Conservation (phyloP, 2,113 vertebrate genomes). For the Myrmecophaga tridactyla region DNA sequence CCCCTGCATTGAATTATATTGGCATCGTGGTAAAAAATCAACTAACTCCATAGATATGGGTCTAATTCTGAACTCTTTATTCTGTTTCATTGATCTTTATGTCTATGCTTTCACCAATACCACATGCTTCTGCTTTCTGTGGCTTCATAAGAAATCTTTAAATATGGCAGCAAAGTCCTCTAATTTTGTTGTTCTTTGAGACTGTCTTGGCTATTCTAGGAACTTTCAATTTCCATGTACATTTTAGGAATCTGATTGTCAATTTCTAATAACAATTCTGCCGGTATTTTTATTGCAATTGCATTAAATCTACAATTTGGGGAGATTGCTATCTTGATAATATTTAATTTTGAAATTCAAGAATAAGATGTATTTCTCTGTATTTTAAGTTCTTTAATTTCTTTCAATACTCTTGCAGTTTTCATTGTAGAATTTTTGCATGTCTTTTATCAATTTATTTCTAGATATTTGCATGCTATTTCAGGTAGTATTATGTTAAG, state of each 20-base stretch:
- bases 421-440: neutral
- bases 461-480: neutral
- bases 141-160: too few relatives aligned
- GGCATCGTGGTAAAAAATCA: too few relatives aligned
- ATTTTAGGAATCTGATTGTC: neutral
- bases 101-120: too few relatives aligned
- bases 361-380: neutral
- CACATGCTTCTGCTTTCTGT: too few relatives aligned
- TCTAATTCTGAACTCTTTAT: too few relatives aligned
- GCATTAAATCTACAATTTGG: neutral
- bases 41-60: too few relatives aligned
- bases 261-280: neutral
- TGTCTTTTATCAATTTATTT: neutral
- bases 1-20: too few relatives aligned
- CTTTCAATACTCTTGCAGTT: neutral
- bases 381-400: slow-evolving; percentile 2
- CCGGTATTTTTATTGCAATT: neutral
- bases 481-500: neutral
- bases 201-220: too few relatives aligned
- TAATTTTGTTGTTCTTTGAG: too few relatives aligned
- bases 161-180: too few relatives aligned
- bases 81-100: too few relatives aligned
- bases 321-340: neutral
- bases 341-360: neutral
- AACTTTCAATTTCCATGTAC: neutral